Conservation (phyloP, 2,113 vertebrate genomes). For the Halcyon malimbica region DNA sequence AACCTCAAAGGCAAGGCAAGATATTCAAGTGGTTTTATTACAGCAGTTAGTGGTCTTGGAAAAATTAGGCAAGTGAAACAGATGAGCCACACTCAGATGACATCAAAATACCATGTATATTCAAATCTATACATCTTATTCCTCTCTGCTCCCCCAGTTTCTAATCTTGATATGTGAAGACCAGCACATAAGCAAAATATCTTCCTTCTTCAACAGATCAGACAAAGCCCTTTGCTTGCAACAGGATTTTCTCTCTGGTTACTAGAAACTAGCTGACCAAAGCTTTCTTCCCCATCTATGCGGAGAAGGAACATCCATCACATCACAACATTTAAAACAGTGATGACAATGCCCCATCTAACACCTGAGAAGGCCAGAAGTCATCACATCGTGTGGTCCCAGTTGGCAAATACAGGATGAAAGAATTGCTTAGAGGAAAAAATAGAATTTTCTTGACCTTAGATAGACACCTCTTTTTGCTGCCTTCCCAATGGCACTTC, state of each 20-base stretch:
- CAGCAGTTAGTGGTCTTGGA: neutral
- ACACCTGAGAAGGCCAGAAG: neutral
- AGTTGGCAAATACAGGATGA: neutral
- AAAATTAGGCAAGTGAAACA: neutral
- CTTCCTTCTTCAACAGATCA: neutral
- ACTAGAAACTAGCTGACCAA: neutral
- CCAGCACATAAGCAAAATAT: neutral
- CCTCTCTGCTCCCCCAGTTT: neutral
- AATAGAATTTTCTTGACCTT: neutral
- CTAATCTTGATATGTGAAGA: neutral
- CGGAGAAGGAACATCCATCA: neutral
- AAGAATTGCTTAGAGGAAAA: neutral
- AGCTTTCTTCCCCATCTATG: neutral
- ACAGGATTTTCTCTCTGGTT: neutral
- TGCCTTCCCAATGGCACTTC: fast-evolving
- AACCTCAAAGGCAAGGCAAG: neutral
- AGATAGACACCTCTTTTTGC: neutral
- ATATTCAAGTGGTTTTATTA: neutral
- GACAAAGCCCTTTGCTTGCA: neutral
- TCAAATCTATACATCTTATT: neutral
- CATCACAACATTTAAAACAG: neutral
- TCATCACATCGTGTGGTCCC: neutral
- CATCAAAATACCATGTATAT: neutral
- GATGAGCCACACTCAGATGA: neutral
- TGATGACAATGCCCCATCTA: neutral